Evolutionary conservation across 2,888 invertebrate genomes (phyloP).

Genomic region (Drosophila cracens): DNA sequence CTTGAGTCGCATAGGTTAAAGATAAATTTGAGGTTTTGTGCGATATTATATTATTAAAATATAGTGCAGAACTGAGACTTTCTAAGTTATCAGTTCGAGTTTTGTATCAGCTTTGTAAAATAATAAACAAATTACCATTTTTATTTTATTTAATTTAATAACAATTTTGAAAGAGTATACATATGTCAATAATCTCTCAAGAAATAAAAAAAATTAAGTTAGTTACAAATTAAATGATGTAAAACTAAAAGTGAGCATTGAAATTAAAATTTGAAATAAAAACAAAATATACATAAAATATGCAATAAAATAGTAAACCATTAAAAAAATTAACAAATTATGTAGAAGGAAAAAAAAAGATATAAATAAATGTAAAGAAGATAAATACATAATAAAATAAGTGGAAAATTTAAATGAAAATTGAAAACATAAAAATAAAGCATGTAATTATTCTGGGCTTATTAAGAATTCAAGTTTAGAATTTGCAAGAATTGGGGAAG

Average conservation of each 20-base stretch:
- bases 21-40: background rate
- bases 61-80: too few species aligned
- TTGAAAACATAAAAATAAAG: background rate
- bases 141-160: background rate
- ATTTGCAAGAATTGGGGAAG: background rate
- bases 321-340: background rate
- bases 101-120: background rate
- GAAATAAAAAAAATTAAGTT: background rate
- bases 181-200: background rate
- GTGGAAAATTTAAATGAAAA: background rate
- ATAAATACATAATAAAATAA: background rate
- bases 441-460: background rate
- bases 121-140: background rate
- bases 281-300: background rate
- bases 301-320: background rate
- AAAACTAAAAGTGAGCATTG: background rate
- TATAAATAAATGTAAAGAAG: too few species aligned
- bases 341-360: background rate
- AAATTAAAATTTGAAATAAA: background rate
- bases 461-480: background rate
- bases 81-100: background rate
- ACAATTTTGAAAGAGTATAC: background rate
- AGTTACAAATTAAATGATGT: background rate
- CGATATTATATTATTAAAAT: background rate
- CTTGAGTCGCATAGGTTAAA: background rate